Evolutionary conservation across 2,113 vertebrate genomes (phyloP), one percentile per base, ranked within the genome.

Genomic region (Onychorhynchus coronatus): DNA sequence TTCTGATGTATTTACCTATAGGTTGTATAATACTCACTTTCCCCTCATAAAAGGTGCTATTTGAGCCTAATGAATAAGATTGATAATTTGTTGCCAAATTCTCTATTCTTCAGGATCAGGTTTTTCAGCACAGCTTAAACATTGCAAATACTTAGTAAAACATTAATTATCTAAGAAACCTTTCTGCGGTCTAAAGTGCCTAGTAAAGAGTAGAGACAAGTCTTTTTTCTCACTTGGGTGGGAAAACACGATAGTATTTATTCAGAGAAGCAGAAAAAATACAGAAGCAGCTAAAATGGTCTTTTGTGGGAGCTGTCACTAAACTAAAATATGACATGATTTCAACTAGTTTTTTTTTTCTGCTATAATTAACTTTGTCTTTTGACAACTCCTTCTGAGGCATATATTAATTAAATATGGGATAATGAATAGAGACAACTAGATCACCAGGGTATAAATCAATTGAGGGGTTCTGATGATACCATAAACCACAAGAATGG

Each of bases 381-480:
- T 97, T 98, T 97, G 97, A 96, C 96, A 98, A 96, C 92, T 93
- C 81, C 93, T 95, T 92, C 95, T 95, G 95, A 97, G 92, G 82
- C 74, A 95, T 92, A 81, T 93, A 96, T 97, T 98, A 97, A 95
- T 97, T 98, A 97, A 97, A 97, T 97, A 88, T 88, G 75, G 91
- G 95, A 93, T 96, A 97, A 98, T 97, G 91, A 97, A 97, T 96
- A 90, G 93, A 93, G 95, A 95, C 96, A 94, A 87, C 92, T 97
- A 96, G 95, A 95, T 97, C 94, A 97, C 93, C 58, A 95, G 88
- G 77, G 85, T 83, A 96, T 97, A 97, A 98, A 97, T 98, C 97
- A 96, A 87, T 95, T 95, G 95, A 97, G 93, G 86, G 84, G 91
- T 97, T 97, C 96, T 97, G 97, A 97, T 91, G 96, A 97, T 95